Evolutionary conservation across 2,888 invertebrate species (phyloP).

Genomic region (Epinotia ramella): DNA sequence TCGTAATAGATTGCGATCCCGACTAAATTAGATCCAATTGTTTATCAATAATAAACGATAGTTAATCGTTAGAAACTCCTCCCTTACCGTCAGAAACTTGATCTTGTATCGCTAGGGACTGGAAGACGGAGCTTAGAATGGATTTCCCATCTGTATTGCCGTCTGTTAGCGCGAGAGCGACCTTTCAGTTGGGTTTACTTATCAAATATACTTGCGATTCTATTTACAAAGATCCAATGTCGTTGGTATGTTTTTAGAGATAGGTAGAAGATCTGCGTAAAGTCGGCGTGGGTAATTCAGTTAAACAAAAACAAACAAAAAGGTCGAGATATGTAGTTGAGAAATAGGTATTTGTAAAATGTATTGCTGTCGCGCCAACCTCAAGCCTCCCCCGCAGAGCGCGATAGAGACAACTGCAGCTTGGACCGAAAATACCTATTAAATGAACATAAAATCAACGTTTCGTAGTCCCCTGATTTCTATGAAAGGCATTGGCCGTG

Average conservation of each 20-base stretch:
- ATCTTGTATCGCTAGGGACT: slow-evolving; percentile 1
- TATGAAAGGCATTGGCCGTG: too few relatives aligned
- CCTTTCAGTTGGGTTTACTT: slow-evolving; percentile 2
- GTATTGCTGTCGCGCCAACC: too few relatives aligned
- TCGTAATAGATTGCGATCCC: neutral
- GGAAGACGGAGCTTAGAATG: neutral
- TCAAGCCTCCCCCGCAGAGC: too few relatives aligned
- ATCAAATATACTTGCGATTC: neutral
- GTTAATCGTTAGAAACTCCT: slow-evolving; percentile 1
- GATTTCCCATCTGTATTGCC: neutral
- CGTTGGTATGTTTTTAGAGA: neutral
- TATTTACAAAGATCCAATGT: neutral
- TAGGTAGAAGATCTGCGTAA: too few relatives aligned
- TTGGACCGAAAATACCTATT: too few relatives aligned
- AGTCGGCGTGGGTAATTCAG: too few relatives aligned
- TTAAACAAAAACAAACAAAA: too few relatives aligned
- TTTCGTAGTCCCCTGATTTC: too few relatives aligned
- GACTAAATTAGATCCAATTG: neutral
- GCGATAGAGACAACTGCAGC: too few relatives aligned
- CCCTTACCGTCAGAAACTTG: neutral
- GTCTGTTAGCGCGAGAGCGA: slow-evolving; percentile 2
- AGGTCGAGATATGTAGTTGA: too few relatives aligned
- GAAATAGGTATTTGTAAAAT: too few relatives aligned
- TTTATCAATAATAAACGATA: neutral
- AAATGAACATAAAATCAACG: too few relatives aligned